A percentile compares a stretch with the other conserved stretches of the same genome.
phyloP scores from a whole-genome alignment of 2,113 vertebrate species.

The Nothobranchius kuhntae region DNA sequence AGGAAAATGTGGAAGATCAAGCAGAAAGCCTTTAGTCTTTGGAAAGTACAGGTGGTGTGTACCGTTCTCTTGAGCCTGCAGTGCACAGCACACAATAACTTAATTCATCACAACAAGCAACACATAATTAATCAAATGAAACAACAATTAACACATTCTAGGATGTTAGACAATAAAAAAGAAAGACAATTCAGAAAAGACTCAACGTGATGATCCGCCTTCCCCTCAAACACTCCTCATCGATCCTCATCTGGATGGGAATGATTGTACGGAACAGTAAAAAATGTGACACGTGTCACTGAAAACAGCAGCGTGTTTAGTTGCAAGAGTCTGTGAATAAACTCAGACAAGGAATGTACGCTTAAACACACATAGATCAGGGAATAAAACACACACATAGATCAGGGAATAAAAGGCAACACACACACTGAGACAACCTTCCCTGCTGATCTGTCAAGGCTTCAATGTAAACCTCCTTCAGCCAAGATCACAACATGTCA shows the following conservation, averaged over 20 bases:
- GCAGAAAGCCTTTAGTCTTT: slow-evolving; percentile 62
- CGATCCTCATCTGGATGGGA: slow-evolving; percentile 1
- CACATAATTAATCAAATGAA: slow-evolving; percentile 42
- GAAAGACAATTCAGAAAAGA: slow-evolving; percentile 5
- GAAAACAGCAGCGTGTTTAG: slow-evolving; percentile 26
- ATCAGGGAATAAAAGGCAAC: slow-evolving; percentile 44
- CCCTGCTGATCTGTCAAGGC: slow-evolving; percentile 26
- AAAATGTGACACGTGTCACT: slow-evolving; percentile 59
- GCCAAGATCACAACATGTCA: neutral
- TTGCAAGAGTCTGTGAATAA: slow-evolving; percentile 19
- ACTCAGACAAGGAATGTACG: slow-evolving; percentile 49
- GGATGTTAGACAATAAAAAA: slow-evolving; percentile 38
- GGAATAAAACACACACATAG: slow-evolving; percentile 29
- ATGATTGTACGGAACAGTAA: slow-evolving; percentile 43
- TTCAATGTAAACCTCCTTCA: slow-evolving; percentile 15
- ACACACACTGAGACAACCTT: slow-evolving; percentile 19
- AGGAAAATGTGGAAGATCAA: slow-evolving; percentile 57
- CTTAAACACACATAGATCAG: slow-evolving; percentile 19
- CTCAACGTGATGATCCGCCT: neutral
- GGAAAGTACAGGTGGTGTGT: slow-evolving; percentile 60
- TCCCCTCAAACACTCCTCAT: slow-evolving; percentile 10
- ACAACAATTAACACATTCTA: slow-evolving; percentile 43
- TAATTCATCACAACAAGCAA: slow-evolving; percentile 75
- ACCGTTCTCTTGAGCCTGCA: slow-evolving; percentile 53
- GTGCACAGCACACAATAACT: slow-evolving; percentile 70